Percentiles rank a stretch among this genome's conserved stretches.
These are phyloP conservation scores for Sogatella furcifera DNA, from an alignment of 1,140 invertebrate genomes.

Conservation along the genomic window DNA sequence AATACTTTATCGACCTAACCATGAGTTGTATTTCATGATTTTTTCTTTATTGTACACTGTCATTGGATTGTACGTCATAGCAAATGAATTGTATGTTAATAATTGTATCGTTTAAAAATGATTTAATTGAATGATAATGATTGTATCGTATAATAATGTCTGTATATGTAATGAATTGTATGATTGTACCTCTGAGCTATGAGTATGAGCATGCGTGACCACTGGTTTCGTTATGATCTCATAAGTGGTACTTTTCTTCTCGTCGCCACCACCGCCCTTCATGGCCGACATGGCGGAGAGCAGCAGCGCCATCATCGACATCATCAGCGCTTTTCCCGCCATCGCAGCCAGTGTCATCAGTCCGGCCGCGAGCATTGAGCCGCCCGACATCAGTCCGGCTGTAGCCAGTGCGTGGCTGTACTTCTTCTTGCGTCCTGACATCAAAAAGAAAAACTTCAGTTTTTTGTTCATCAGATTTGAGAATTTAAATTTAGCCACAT, in stretches of 20 bases:
- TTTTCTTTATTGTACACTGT: no score
- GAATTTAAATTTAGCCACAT: no score
- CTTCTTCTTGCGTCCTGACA: constrained; percentile 33
- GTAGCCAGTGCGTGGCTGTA: constrained; percentile 33
- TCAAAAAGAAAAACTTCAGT: no score
- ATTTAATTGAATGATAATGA: no score
- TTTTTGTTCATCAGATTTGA: no score
- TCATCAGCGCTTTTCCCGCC: constrained; percentile 76
- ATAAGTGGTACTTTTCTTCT: constrained; percentile 54
- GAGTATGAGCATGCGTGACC: constrained; percentile 56
- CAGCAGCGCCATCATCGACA: constrained; percentile 64
- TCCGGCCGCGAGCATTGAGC: constrained; percentile 57
- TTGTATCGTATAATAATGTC: no score
- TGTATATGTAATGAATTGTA: no score
- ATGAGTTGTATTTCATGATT: no score
- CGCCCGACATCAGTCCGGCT: constrained; percentile 41
- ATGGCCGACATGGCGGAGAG: constrained; percentile 63
- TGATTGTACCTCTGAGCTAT: constrained; percentile 50
- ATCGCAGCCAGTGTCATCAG: constrained; percentile 62
- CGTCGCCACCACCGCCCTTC: constrained; percentile 51
- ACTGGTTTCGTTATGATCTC: constrained; percentile 73
- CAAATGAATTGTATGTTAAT: no score
- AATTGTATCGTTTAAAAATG: no score
- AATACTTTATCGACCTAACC: no score
- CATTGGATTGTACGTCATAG: no score